Evolutionary conservation across 2,888 invertebrate genomes (phyloP).

Genomic region (Pristionchus exspectatus): DNA sequence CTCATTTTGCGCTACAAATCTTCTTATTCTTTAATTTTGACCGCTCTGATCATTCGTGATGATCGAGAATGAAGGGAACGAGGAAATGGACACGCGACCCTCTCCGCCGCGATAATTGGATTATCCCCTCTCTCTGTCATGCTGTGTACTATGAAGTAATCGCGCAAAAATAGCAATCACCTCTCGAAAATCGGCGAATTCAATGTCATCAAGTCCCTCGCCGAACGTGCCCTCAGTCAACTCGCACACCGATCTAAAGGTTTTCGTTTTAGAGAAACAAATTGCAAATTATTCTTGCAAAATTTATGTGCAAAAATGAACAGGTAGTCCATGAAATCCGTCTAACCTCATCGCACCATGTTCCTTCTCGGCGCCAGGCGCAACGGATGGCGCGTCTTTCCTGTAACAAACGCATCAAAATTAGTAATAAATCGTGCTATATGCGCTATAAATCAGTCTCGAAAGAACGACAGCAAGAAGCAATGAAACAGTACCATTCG

Average conservation of each 20-base stretch:
- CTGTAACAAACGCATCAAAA: neutral
- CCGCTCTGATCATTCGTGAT: too few relatives aligned
- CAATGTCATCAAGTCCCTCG: neutral
- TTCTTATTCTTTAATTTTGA: too few relatives aligned
- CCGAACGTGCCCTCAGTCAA: neutral
- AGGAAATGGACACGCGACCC: too few relatives aligned
- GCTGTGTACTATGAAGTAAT: too few relatives aligned
- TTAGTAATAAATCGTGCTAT: neutral
- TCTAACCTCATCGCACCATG: neutral
- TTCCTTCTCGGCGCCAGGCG: neutral
- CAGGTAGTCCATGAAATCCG: too few relatives aligned
- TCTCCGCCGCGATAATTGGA: too few relatives aligned
- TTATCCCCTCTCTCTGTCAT: too few relatives aligned
- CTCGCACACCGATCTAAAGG: neutral
- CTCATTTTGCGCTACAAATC: too few relatives aligned
- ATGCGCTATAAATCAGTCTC: neutral
- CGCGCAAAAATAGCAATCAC: neutral
- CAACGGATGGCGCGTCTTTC: neutral
- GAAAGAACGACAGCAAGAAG: neutral
- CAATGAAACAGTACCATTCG: neutral
- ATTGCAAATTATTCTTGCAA: too few relatives aligned
- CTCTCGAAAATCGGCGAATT: neutral
- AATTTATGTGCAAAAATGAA: too few relatives aligned
- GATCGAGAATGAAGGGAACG: too few relatives aligned
- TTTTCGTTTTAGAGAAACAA: neutral